Percentiles rank a stretch among this genome's conserved stretches.
Conservation (phyloP, 1,140 invertebrate genomes). For the Drosophila funebris region DNA sequence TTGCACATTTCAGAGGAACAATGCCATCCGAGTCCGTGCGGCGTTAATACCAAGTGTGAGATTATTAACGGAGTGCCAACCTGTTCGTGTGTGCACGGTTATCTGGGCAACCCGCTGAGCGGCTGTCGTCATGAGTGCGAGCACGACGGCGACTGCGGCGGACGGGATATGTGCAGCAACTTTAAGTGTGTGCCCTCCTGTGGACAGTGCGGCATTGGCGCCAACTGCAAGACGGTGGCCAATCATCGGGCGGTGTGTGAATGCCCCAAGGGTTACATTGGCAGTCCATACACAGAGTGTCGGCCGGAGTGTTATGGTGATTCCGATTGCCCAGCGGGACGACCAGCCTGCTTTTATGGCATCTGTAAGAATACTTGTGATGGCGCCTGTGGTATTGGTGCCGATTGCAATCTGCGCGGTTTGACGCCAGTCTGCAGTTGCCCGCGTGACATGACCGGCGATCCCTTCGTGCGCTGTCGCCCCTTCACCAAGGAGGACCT, state of each 20-base stretch:
- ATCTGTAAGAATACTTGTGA: constrained; percentile 92
- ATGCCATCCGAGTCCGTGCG: constrained; percentile 92
- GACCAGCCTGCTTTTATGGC: constrained; percentile 92
- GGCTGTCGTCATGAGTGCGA: constrained; percentile 91
- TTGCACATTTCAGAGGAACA: constrained; percentile 87
- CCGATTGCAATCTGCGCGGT: constrained; percentile 87
- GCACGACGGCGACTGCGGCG: constrained; percentile 88
- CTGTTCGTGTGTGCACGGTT: constrained; percentile 90
- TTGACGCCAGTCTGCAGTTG: constrained; percentile 93
- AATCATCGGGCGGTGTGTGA: constrained; percentile 92
- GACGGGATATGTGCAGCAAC: constrained; percentile 89
- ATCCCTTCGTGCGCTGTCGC: constrained; percentile 92
- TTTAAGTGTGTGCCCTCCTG: constrained; percentile 92
- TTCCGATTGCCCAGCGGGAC: constrained; percentile 89
- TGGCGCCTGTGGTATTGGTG: constrained; percentile 91
- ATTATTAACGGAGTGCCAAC: constrained; percentile 90
- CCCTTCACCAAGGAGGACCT: constrained; percentile 92
- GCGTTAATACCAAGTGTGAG: constrained; percentile 91
- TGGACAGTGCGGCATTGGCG: constrained; percentile 90
- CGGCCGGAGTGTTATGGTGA: constrained; percentile 89
- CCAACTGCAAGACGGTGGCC: constrained; percentile 89
- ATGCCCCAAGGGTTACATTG: constrained; percentile 91
- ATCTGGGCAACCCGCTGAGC: constrained; percentile 88
- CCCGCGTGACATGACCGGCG: constrained; percentile 93
- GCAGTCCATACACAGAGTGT: constrained; percentile 89